A percentile compares a stretch with the other conserved stretches of the same genome.
These are phyloP conservation scores for Panthera leo DNA, from an alignment of 2,113 vertebrate genomes.

Conservation along the genomic window DNA sequence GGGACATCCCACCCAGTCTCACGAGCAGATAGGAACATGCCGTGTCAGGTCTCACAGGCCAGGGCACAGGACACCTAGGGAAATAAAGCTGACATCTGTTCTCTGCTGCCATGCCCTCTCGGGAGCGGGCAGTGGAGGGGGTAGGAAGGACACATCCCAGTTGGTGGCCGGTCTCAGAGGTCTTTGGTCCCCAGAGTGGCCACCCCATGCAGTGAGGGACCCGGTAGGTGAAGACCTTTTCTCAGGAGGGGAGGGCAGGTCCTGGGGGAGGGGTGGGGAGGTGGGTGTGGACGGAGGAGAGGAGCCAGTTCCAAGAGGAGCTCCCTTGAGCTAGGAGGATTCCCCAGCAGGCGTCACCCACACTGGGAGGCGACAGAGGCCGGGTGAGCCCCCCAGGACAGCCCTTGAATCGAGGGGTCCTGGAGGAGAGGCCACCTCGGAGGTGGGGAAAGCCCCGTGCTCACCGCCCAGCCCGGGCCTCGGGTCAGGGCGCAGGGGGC, in stretches of 20 bases:
- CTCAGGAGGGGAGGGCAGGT: rapidly evolving
- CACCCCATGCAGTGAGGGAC: not conserved
- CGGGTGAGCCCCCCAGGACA: no score
- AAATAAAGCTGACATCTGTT: rapidly evolving
- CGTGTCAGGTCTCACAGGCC: not conserved
- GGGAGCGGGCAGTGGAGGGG: not conserved
- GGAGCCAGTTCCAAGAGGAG: not conserved
- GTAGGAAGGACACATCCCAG: rapidly evolving
- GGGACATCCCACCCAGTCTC: not conserved
- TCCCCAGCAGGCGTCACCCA: not conserved
- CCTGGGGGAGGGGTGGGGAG: not conserved
- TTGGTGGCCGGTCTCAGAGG: not conserved
- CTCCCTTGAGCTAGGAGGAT: no score
- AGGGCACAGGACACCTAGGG: not conserved
- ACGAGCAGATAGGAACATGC: not conserved
- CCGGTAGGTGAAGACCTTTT: not conserved
- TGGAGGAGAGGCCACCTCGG: not conserved
- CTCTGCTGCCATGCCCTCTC: not conserved
- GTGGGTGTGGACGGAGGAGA: not conserved
- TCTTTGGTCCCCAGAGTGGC: not conserved
- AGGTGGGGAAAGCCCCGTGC: no score
- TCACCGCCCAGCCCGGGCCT: rapidly evolving
- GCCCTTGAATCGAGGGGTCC: rapidly evolving
- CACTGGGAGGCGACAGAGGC: rapidly evolving
- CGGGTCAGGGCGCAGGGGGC: not conserved